phyloP scores from a whole-genome alignment of 2,888 invertebrate species.

The Lasioglossum villosulum region DNA sequence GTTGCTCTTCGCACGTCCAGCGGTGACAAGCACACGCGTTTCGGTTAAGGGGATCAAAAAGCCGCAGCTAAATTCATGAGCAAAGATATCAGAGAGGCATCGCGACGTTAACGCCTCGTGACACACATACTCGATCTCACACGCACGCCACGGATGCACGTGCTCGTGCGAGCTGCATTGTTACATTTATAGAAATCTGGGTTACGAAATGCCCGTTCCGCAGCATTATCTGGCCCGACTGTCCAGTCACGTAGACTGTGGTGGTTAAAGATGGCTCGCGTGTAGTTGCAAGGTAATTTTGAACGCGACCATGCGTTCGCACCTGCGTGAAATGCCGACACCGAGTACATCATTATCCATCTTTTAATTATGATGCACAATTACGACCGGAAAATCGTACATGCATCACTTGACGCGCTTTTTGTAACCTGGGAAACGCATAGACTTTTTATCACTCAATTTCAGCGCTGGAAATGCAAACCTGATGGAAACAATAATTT shows the following conservation, averaged over 20 bases:
- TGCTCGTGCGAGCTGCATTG: constrained; percentile 25
- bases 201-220: constrained; percentile 66
- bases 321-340: constrained; percentile 61
- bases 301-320: constrained; percentile 35
- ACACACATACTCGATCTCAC: constrained; percentile 33
- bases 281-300: constrained; percentile 60
- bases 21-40: neutral
- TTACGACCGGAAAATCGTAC: constrained; percentile 53
- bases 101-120: constrained; percentile 57
- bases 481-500: neutral
- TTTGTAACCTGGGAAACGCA: constrained; percentile 11
- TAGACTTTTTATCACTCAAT: neutral
- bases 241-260: constrained; percentile 70
- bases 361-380: constrained; percentile 66
- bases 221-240: constrained; percentile 62
- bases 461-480: neutral
- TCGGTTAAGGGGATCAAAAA: constrained; percentile 21
- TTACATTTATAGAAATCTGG: constrained; percentile 60
- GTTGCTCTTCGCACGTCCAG: neutral
- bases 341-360: constrained; percentile 63
- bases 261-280: constrained; percentile 55
- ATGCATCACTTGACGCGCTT: constrained; percentile 13
- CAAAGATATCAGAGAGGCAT: constrained; percentile 40
- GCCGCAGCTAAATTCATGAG: constrained; percentile 45
- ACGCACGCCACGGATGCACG: constrained; percentile 15